Percentiles rank a stretch among this genome's conserved stretches.
Conservation (phyloP, 2,888 invertebrate genomes). For the Sylvicola fuscatus region DNA sequence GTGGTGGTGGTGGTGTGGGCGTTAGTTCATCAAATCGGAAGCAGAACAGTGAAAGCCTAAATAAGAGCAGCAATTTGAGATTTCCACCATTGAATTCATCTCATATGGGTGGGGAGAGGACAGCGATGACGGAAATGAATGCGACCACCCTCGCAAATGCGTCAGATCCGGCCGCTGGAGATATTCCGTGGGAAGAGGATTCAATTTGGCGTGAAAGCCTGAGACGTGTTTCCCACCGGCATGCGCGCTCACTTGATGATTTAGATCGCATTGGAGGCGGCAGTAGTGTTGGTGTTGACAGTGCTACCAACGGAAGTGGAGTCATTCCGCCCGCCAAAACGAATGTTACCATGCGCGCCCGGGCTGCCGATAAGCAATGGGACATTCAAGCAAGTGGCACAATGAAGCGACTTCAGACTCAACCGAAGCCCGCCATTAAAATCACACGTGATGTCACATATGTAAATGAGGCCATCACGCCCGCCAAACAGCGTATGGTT, state of each 20-base stretch:
- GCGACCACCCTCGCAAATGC: conserved; percentile 1
- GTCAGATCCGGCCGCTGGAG: conserved; percentile 29
- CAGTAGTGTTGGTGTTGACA: conserved; percentile 6
- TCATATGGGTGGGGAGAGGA: too few species aligned
- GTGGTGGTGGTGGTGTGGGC: conserved; percentile 1
- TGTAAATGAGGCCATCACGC: conserved; percentile 44
- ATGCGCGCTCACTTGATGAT: conserved; percentile 66
- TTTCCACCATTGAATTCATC: conserved; percentile 4
- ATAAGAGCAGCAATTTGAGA: conserved; percentile 13
- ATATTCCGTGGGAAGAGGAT: conserved; percentile 69
- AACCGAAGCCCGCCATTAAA: conserved; percentile 18
- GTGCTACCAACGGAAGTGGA: conserved; percentile 4
- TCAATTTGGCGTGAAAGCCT: conserved; percentile 61
- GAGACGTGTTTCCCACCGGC: conserved; percentile 55
- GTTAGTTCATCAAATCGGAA: conserved; percentile 3
- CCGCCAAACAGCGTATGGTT: conserved; percentile 7
- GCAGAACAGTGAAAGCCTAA: conserved; percentile 4
- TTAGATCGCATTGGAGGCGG: conserved; percentile 33
- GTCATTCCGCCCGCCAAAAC: neutral
- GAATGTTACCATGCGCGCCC: neutral
- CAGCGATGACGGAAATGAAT: neutral
- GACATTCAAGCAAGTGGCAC: conserved; percentile 3
- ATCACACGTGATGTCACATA: conserved; percentile 55
- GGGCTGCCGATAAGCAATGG: conserved; percentile 6
- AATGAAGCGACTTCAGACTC: conserved; percentile 12